A percentile compares a stretch with the other conserved stretches of the same genome.
These are phyloP conservation scores for Digitonthophagus gazella DNA, from an alignment of 2,888 invertebrate species.

Conservation along the genomic window DNA sequence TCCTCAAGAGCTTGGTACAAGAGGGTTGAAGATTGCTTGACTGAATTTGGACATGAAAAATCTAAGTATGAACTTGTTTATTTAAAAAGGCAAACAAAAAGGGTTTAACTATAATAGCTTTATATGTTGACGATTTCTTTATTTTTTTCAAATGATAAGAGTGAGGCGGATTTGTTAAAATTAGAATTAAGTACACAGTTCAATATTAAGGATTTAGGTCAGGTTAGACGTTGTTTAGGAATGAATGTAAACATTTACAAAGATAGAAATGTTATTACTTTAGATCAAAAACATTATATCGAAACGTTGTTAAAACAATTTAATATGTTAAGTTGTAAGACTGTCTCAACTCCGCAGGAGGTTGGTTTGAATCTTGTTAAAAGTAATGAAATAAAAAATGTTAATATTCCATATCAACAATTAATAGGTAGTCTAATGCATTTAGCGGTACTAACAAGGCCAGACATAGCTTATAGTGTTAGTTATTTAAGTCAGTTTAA, in stretches of 20 bases:
- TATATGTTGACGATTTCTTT: conserved; percentile 30
- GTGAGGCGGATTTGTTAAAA: conserved; percentile 23
- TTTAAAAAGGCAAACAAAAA: conserved; percentile 21
- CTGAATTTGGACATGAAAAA: conserved; percentile 26
- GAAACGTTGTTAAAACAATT: conserved; percentile 29
- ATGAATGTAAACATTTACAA: conserved; percentile 31
- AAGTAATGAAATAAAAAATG: not conserved
- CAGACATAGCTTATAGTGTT: conserved; percentile 33
- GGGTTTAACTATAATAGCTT: conserved; percentile 20
- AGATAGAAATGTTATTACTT: conserved; percentile 24
- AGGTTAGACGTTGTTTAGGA: conserved; percentile 32
- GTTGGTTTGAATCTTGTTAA: conserved; percentile 19
- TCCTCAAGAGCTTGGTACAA: conserved; percentile 28
- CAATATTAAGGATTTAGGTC: conserved; percentile 35
- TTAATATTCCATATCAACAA: conserved; percentile 29
- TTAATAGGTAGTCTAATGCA: conserved; percentile 35
- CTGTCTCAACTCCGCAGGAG: conserved; percentile 33
- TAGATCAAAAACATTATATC: conserved; percentile 33
- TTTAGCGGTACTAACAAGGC: conserved; percentile 34
- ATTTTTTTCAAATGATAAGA: conserved; percentile 23
- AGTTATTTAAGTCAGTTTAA: conserved; percentile 35
- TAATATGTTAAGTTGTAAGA: conserved; percentile 31
- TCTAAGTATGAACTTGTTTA: conserved; percentile 28
- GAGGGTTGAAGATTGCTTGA: conserved; percentile 22
- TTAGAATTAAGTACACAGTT: conserved; percentile 29